Evolutionary conservation across 2,888 invertebrate genomes (phyloP), one percentile per base, ranked within the genome.

Genomic region (Ophonus ardosiacus): DNA sequence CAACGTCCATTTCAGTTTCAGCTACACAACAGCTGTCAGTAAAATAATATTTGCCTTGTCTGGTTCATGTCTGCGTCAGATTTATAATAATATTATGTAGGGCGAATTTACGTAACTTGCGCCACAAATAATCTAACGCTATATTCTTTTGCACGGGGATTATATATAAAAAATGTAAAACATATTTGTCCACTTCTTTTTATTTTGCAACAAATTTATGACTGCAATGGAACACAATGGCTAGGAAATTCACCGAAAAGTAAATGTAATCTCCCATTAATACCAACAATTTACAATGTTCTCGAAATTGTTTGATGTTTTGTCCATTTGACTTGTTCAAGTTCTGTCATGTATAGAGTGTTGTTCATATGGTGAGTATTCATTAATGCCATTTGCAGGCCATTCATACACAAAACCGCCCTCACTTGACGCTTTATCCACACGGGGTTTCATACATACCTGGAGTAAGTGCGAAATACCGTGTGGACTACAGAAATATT

Each of bases 71-170:
- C 43, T 51, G 10, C 10, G 43, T 51, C 43, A 51, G 43, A 51
- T 51, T 13, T 51, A 51, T 31, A 31, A 31, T 31, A 31, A 31
- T 13, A 38, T 68, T 31, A 68, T 68, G 15, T 68, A 31, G 68
- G 68, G 38, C 68, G 15, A 31, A 68, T 68, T 68, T 68, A 68
- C 68, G 68, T 68, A 68, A 38, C 38, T 15, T 51, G 43, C 0
- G 10, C 43, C 43, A 51, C 43, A 51, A 51, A 51, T 51, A 51
- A 10, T 51, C 43, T 13, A 51, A 31, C 31, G 31, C 3, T 6
- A 21, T 21, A 21, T 2, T 21, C 21, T 21, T 31, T 31, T 31
- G 31, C 31, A 5, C 31, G 31, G 31, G 31, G 5, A 31, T 31
- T 31, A 31, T 5, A 5, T 31, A 31, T 3, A 31, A 21, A 21